These are phyloP conservation scores for Rotaria sp. DNA, from an alignment of 2,888 invertebrate species.

Conservation along the genomic window DNA sequence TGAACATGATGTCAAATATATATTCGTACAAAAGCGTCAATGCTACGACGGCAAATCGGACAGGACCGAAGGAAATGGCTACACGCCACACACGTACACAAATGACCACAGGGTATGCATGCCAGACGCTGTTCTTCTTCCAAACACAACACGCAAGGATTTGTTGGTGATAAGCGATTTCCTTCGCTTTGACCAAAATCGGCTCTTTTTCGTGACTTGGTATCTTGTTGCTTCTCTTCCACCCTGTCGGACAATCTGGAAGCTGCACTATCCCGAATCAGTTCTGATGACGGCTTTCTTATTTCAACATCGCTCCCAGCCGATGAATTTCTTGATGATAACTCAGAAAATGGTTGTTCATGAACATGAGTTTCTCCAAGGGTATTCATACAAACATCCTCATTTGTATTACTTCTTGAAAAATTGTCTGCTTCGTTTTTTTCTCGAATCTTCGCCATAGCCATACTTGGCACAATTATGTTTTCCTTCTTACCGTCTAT, in stretches of 20 bases:
- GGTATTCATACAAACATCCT: neutral
- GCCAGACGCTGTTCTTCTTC: neutral
- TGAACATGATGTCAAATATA: neutral
- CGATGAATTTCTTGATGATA: neutral
- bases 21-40: neutral
- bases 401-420: neutral
- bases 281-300: neutral
- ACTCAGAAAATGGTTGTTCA: neutral
- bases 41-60: neutral
- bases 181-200: too few relatives aligned
- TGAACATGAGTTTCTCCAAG: neutral
- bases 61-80: neutral
- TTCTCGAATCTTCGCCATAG: neutral
- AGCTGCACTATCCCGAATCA: rapidly evolving
- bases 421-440: neutral
- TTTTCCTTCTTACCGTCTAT: neutral
- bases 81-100: neutral
- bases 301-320: neutral
- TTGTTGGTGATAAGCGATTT: neutral
- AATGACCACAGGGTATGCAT: neutral
- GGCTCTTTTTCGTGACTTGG: neutral
- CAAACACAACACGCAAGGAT: neutral
- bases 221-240: neutral
- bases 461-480: neutral
- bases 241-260: neutral